Evolutionary conservation across 2,797 vertebrate genomes (phyloP).

Genomic region (Manis pentadactyla): DNA sequence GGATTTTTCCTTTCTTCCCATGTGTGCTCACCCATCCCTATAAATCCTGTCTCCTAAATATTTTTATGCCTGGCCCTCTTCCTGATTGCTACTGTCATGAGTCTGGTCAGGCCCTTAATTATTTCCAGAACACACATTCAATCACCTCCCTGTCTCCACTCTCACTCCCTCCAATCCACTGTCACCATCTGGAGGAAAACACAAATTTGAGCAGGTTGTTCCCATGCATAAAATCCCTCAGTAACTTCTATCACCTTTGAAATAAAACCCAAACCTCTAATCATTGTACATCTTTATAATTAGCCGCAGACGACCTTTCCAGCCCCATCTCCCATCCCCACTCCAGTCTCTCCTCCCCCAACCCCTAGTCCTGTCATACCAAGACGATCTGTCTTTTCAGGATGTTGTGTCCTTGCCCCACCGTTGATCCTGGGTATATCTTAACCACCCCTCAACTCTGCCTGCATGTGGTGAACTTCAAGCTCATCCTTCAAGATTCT

Average conservation of each 20-base stretch:
- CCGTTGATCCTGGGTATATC: not conserved
- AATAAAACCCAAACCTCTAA: slow-evolving; percentile 7
- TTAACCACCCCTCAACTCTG: not conserved
- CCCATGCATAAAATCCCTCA: not conserved
- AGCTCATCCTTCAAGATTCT: slow-evolving; percentile 1
- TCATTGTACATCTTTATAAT: not conserved
- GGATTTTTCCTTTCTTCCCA: slow-evolving; percentile 1
- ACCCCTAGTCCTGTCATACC: not conserved
- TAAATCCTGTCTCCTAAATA: slow-evolving; percentile 9
- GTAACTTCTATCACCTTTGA: not conserved
- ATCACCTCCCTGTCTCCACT: not conserved
- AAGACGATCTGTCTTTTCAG: not conserved
- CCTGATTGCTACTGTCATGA: not conserved
- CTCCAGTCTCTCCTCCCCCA: not conserved
- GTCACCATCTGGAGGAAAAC: not conserved
- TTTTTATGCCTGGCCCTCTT: not conserved
- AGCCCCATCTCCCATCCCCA: not conserved
- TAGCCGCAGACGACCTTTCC: not conserved
- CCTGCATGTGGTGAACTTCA: not conserved
- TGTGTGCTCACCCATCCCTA: not conserved
- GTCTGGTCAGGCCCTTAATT: not conserved
- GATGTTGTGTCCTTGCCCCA: not conserved
- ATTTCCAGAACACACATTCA: not conserved
- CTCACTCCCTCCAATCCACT: not conserved
- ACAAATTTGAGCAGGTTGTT: not conserved